Conservation (phyloP, 2,797 vertebrate species). For the Cryptoprocta ferox region DNA sequence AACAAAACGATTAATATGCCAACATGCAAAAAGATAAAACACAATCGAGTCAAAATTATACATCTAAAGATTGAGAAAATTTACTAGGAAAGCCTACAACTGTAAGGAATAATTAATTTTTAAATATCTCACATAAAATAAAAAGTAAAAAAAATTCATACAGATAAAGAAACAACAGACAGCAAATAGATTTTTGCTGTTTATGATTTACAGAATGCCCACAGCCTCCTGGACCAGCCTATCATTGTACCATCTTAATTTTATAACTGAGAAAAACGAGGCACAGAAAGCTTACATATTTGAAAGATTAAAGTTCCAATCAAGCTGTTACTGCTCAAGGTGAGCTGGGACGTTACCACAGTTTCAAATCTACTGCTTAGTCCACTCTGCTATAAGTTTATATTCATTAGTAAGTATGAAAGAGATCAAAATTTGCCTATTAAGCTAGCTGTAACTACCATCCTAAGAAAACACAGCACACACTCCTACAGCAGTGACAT, state of each 20-base stretch:
- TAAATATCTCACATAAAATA: background rate
- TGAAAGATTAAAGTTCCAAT: background rate
- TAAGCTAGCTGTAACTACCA: background rate
- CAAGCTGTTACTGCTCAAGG: background rate
- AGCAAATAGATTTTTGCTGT: background rate
- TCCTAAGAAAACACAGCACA: background rate
- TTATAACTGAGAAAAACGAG: background rate
- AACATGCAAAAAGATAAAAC: conserved; percentile 72
- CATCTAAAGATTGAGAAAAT: background rate
- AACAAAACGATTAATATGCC: conserved; percentile 45
- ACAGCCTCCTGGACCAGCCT: background rate
- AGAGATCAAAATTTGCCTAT: background rate
- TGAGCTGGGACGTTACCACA: background rate
- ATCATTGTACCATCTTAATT: background rate
- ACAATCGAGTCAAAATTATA: conserved; percentile 21
- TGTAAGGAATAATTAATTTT: background rate
- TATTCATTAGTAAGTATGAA: background rate
- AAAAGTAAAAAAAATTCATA: background rate
- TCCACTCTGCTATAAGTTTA: background rate
- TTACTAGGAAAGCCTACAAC: background rate
- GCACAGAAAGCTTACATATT: background rate
- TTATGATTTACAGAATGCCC: background rate
- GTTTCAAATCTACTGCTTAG: background rate
- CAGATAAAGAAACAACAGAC: background rate
- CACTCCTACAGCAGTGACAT: background rate